Base-by-base conservation (phyloP, 2,797 vertebrate species). In the Pyrocephalus nanus region DNA sequence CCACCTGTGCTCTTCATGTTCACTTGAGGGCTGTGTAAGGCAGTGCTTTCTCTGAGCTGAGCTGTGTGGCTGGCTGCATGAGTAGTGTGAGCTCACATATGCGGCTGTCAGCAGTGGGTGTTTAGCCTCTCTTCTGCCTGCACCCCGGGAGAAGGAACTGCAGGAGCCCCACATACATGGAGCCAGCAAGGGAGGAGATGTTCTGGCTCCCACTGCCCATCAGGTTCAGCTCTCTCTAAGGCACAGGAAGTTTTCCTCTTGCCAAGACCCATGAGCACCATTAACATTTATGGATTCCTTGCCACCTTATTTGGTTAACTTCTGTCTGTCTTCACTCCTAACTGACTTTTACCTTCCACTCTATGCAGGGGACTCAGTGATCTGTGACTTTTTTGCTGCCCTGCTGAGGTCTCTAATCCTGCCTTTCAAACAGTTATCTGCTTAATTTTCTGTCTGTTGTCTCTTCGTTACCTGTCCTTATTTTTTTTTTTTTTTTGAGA, bases 81-180 rank as follows among this genome's bases (percentile, higher is more conserved):
- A 15, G 60, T 57, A 38, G 36, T 11, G 12, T 36, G 26, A 42
- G 43, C 12, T 4, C 15, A 38, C 15, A 1, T 1, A 3, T 22
- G 45, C n/a, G 54, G 29, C 32, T 34, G 3, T 13, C 67, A 30
- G 51, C 34, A 62, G 11, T 5, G 32, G 13, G 19, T 69, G 32
- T 23, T 54, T 53, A 58, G 23, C 4, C 14, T 62, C 51, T 45
- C 47, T 76, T 9, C 50, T 61, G 22, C 47, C 60, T 76, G 51
- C 8, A 8, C 12, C 14, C 1, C 1, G 11, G 18, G 32, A 34
- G 4, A 45, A 19, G 34, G 32, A 73, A 4, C 32, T 1, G 1
- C 38, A 50, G 30, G 29, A 60, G 45, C 54, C 54, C 19, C 3
- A 3, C 20, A 16, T 32, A 11, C 3, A 1, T 30, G 22, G 32